Conservation (phyloP, 2,113 vertebrate species). For the Ictalurus furcatus region DNA sequence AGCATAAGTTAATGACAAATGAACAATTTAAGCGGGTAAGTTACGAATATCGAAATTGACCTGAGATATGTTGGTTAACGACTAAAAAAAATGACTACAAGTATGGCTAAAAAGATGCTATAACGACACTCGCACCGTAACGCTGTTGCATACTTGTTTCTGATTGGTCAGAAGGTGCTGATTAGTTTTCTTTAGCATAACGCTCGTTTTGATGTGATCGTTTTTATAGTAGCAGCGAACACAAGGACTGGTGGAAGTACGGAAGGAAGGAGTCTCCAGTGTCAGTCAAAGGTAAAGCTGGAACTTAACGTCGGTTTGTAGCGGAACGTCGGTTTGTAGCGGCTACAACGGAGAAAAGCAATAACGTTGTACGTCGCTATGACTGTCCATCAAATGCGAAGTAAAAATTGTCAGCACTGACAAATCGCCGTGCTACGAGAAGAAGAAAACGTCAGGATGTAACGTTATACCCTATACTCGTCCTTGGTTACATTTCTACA, state of each 20-base stretch:
- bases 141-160: background rate
- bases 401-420: background rate
- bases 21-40: background rate
- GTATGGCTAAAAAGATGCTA: background rate
- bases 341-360: background rate
- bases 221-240: background rate
- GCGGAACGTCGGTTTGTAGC: background rate
- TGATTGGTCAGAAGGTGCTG: background rate
- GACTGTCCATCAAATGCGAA: background rate
- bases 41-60: background rate
- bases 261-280: slow-evolving; percentile 10
- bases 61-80: background rate
- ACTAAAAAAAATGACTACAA: background rate
- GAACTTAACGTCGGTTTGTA: background rate
- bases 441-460: background rate
- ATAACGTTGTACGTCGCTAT: background rate
- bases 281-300: background rate
- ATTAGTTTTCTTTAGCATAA: background rate
- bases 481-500: too few species aligned
- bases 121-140: background rate
- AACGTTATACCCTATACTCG: background rate
- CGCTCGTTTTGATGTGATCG: background rate
- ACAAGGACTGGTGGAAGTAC: background rate
- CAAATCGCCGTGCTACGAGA: background rate
- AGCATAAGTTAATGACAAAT: background rate